Evolutionary conservation across 2,888 invertebrate species (phyloP).

Genomic region (Lithophane semibrunnea): DNA sequence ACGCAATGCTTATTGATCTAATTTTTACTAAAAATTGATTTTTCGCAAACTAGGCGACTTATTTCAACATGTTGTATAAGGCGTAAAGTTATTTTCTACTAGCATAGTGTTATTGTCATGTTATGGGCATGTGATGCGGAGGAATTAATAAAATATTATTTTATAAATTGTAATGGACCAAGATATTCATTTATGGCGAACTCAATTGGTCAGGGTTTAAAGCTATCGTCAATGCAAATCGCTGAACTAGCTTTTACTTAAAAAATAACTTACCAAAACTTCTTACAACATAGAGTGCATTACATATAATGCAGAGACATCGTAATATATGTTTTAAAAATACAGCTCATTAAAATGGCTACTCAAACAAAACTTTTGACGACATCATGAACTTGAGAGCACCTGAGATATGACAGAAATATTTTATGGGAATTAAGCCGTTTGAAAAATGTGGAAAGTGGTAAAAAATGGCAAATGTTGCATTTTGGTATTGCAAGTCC

Average conservation of each 20-base stretch:
- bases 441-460: slow-evolving; percentile 39
- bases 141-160: too few species aligned
- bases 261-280: background rate
- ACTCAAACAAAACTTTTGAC: slow-evolving; percentile 6
- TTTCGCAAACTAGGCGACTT: background rate
- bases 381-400: slow-evolving; percentile 21
- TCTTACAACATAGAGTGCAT: background rate
- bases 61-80: background rate
- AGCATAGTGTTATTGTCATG: background rate
- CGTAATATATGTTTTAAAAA: background rate
- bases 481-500: slow-evolving; percentile 21
- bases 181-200: background rate
- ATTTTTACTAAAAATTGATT: slow-evolving; percentile 9
- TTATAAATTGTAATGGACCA: background rate
- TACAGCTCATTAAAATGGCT: slow-evolving; percentile 18
- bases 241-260: slow-evolving; percentile 12
- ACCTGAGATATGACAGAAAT: slow-evolving; percentile 53
- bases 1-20: slow-evolving; percentile 29
- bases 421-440: slow-evolving; percentile 35
- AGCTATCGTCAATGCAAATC: slow-evolving; percentile 33
- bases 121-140: too few species aligned
- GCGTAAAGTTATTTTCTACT: background rate
- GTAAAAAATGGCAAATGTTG: background rate
- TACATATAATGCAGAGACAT: background rate
- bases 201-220: background rate